Evolutionary conservation across 2,797 vertebrate species (phyloP), one percentile per base, ranked within the genome.

Genomic region (Arctocebus calabarensis): DNA sequence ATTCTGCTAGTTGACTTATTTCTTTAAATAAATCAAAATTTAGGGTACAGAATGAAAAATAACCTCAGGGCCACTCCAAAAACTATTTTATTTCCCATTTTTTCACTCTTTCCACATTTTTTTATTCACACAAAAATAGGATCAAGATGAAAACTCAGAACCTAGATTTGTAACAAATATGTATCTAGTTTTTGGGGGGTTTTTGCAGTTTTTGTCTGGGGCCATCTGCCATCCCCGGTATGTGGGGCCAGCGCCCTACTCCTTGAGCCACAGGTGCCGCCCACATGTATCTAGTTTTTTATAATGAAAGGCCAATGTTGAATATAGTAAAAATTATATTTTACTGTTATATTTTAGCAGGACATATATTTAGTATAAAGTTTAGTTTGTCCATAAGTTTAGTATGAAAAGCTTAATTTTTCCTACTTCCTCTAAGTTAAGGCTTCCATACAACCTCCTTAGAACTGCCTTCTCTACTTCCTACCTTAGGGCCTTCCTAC

Each of bases 81-180:
- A 43, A 57, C 29, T 8, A 1, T 68, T 86, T 61, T 83, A n/a
- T 68, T 96, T 86, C 32, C n/a, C 34, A 77, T 68, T 87, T 82
- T 95, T 71, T 79, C 61, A 52, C 29, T 11, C 22, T 48, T 73
- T 61, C 37, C 7, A 59, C 66, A 61, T 81, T 88, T 91, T 59
- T 75, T 27, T 75, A 82, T 83, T 57, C 59, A 71, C 20, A 84
- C 62, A 62, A 83, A 89, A 84, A 84, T 40, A 45, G 66, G 40
- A 88, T 81, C 32, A 71, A 85, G 45, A 74, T 61, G 68, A 90
- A 94, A 96, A 93, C 37, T 66, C 37, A 87, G 92, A 95, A 92
- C 22, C 37, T 68, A 73, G 23, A 59, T 68, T 91, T 78, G 7
- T 61, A 93, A 87, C 48, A 95, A 91, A 90, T 68, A n/a, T 3